Evolutionary conservation across 2,113 vertebrate genomes (phyloP), one percentile per base, ranked within the genome.

Genomic region (Rana temporaria): DNA sequence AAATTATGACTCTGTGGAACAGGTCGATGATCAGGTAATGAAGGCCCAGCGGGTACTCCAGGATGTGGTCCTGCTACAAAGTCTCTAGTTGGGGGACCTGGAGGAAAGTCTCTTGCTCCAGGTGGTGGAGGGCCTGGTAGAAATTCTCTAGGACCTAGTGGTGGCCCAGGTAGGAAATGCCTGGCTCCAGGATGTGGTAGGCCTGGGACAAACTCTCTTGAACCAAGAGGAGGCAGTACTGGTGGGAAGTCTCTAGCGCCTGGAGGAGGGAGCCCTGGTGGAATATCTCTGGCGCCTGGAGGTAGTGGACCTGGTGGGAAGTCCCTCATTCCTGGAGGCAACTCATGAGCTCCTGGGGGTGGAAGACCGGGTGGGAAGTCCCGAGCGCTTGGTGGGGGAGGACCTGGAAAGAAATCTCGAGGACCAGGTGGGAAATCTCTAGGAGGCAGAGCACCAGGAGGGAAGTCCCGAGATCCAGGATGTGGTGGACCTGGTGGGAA

Each of bases 301-400:
- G 17, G 75, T 0, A 80, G 72, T 0, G 85, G 72, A 2, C 85
- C 79, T 0, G 75, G 52, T 0, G 84, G 82, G 85, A 86, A 89
- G 4, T 92, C 90, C 67, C 63, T 26, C 86, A 85, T 91, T 63
- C 67, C 55, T 17, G 56, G 56, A 52, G 66, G 66, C 55, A 80
- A 78, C 32, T 65, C 81, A 4, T 26, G 52, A 32, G 48, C 30
- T 69, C 88, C 86, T 89, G 91, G 84, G 84, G 79, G 74, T 24
- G 63, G 32, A 78, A 59, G 26, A 59, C 72, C 72, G 2, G 72
- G 72, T n/a, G 72, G 72, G 30, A 74, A 64, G 60, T 56, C 78
- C 15, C 32, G 69, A n/a, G 59, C 66, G 17, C 66, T 73, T 48
- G 79, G 79, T 30, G 26, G 26, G 1, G 26, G 26, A n/a, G 59